Evolutionary conservation across 2,888 invertebrate species (phyloP).

Genomic region (Camponotus fellah): DNA sequence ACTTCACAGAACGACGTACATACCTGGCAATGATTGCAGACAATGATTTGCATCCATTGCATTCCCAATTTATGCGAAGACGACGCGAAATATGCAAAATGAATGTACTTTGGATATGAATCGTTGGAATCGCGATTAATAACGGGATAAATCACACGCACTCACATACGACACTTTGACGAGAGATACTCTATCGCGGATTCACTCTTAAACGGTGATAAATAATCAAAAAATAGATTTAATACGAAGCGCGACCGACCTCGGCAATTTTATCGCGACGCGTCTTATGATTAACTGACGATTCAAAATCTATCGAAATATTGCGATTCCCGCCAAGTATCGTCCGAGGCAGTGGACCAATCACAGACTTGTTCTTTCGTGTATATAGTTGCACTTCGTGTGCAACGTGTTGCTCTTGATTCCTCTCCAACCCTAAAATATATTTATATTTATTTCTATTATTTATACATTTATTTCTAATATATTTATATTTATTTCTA

Average conservation of each 20-base stretch:
- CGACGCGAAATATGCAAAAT: background rate
- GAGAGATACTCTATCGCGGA: background rate
- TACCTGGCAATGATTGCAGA: background rate
- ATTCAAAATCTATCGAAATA: background rate
- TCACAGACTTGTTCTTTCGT: background rate
- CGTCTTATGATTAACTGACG: background rate
- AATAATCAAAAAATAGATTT: conserved; percentile 2
- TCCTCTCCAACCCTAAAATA: background rate
- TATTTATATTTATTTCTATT: background rate
- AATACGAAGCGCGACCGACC: background rate
- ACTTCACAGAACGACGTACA: background rate
- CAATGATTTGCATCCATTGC: background rate
- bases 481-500: too few relatives aligned
- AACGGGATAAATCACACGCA: background rate
- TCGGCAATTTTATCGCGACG: background rate
- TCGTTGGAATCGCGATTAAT: background rate
- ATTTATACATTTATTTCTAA: too few relatives aligned
- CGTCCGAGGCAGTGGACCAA: background rate
- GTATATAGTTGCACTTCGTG: too few relatives aligned
- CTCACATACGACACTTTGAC: background rate
- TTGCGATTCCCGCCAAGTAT: background rate
- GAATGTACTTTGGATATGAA: background rate
- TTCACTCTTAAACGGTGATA: background rate
- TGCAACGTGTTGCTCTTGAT: background rate
- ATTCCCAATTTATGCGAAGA: background rate